Evolutionary conservation across 2,113 vertebrate genomes (phyloP).

Genomic region (Suncus etruscus): DNA sequence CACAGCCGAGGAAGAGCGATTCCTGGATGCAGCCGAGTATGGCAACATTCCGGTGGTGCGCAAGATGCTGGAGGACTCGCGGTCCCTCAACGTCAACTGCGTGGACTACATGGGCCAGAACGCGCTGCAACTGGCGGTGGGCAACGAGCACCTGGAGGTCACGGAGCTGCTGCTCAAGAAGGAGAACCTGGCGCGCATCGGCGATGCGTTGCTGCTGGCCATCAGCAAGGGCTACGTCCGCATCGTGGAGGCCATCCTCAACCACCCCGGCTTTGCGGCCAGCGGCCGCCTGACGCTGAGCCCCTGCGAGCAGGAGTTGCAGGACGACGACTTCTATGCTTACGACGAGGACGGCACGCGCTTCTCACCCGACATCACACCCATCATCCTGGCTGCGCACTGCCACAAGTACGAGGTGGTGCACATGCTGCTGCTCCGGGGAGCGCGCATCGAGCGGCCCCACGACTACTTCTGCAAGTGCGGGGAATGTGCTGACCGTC

Average conservation of each 20-base stretch:
- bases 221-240: slow-evolving; percentile 95
- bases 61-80: slow-evolving; percentile 93
- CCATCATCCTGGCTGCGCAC: slow-evolving; percentile 93
- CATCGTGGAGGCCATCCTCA: slow-evolving; percentile 93
- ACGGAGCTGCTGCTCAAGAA: slow-evolving; percentile 92
- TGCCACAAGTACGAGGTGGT: slow-evolving; percentile 95
- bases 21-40: slow-evolving; percentile 92
- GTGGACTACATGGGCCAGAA: slow-evolving; percentile 94
- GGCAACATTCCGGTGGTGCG: slow-evolving; percentile 95
- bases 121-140: slow-evolving; percentile 91
- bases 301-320: slow-evolving; percentile 91
- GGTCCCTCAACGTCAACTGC: slow-evolving; percentile 91
- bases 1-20: slow-evolving; percentile 91
- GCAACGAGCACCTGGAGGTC: slow-evolving; percentile 93
- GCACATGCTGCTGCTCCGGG: slow-evolving; percentile 92
- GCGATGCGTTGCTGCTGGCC: slow-evolving; percentile 93
- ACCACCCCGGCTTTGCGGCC: slow-evolving; percentile 91
- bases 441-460: slow-evolving; percentile 92
- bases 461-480: slow-evolving; percentile 95
- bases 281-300: slow-evolving; percentile 91
- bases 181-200: slow-evolving; percentile 93
- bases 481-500: slow-evolving; percentile 91
- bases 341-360: slow-evolving; percentile 95
- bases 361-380: slow-evolving; percentile 94
- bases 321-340: slow-evolving; percentile 94